These are phyloP conservation scores for Siniperca chuatsi DNA, from an alignment of 2,113 vertebrate genomes.

Conservation along the genomic window DNA sequence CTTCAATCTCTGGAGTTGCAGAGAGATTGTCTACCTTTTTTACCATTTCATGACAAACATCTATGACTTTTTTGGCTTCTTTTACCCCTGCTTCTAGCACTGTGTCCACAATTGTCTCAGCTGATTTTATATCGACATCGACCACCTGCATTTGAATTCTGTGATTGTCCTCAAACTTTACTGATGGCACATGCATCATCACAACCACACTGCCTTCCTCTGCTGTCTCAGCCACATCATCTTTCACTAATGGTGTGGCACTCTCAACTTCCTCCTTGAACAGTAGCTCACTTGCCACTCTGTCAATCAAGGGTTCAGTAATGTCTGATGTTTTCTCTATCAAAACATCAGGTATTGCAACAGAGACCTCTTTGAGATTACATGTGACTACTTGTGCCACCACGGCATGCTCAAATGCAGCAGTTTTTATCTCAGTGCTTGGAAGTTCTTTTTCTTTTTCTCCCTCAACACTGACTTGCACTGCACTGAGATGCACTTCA, in stretches of 20 bases:
- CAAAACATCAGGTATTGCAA: slow-evolving; percentile 22
- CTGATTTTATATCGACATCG: slow-evolving; percentile 39
- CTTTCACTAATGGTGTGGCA: slow-evolving; percentile 20
- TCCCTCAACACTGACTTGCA: slow-evolving; percentile 26
- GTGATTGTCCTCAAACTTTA: slow-evolving; percentile 43
- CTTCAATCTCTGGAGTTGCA: slow-evolving; percentile 43
- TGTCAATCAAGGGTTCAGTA: slow-evolving; percentile 50
- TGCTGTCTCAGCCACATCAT: slow-evolving; percentile 41
- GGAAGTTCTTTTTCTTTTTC: slow-evolving; percentile 43
- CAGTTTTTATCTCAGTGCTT: slow-evolving; percentile 16
- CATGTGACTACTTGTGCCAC: slow-evolving; percentile 23
- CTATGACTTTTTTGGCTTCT: slow-evolving; percentile 42
- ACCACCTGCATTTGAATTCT: slow-evolving; percentile 51
- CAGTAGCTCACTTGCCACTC: slow-evolving; percentile 59
- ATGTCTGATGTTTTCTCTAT: slow-evolving; percentile 55
- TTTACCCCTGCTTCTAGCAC: slow-evolving; percentile 56
- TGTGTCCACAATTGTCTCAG: slow-evolving; percentile 43
- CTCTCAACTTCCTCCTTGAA: slow-evolving; percentile 60
- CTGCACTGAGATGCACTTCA: slow-evolving; percentile 16
- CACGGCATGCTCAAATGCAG: slow-evolving; percentile 15
- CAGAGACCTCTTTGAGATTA: slow-evolving; percentile 32
- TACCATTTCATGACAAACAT: slow-evolving; percentile 51
- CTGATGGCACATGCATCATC: slow-evolving; percentile 43
- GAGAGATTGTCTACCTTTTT: not conserved
- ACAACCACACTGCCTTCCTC: slow-evolving; percentile 41